Conservation (phyloP, 2,888 invertebrate genomes). For the Oscheius onirici region DNA sequence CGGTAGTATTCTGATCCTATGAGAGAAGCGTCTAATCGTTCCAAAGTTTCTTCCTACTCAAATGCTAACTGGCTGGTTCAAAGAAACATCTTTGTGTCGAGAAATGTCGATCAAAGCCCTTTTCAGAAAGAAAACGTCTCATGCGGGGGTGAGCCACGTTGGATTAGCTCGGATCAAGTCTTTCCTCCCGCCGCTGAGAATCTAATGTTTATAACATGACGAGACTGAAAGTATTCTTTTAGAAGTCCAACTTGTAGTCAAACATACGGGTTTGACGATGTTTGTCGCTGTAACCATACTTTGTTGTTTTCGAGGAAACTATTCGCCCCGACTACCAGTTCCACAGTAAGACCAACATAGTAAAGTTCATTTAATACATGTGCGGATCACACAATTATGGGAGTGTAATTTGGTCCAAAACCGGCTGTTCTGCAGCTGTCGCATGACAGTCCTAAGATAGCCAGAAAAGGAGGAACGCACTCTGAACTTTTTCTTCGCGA, state of each 20-base stretch:
- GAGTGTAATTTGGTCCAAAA: slow-evolving; percentile 19
- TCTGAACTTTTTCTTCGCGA: not conserved
- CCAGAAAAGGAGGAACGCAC: not conserved
- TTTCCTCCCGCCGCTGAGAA: not conserved
- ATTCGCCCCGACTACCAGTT: not conserved
- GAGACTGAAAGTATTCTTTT: not conserved
- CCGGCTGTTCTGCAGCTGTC: slow-evolving; percentile 29
- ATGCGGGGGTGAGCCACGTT: slow-evolving; percentile 8
- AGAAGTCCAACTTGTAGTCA: too few species aligned
- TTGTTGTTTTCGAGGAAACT: not conserved
- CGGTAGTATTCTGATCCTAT: too few species aligned
- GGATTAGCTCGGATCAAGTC: slow-evolving; percentile 14
- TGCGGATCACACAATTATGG: slow-evolving; percentile 10
- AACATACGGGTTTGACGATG: not conserved
- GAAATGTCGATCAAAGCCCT: not conserved
- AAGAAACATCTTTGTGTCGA: not conserved
- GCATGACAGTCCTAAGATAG: slow-evolving; percentile 32
- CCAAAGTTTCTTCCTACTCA: too few species aligned
- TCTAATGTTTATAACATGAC: too few species aligned
- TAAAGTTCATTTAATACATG: slow-evolving; percentile 21
- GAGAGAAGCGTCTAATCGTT: too few species aligned
- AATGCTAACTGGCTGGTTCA: too few species aligned
- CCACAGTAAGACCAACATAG: slow-evolving; percentile 6
- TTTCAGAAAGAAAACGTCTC: not conserved
- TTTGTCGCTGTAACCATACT: not conserved